phyloP scores from a whole-genome alignment of 2,113 vertebrate species.

The Gymnocephalus cernua region DNA sequence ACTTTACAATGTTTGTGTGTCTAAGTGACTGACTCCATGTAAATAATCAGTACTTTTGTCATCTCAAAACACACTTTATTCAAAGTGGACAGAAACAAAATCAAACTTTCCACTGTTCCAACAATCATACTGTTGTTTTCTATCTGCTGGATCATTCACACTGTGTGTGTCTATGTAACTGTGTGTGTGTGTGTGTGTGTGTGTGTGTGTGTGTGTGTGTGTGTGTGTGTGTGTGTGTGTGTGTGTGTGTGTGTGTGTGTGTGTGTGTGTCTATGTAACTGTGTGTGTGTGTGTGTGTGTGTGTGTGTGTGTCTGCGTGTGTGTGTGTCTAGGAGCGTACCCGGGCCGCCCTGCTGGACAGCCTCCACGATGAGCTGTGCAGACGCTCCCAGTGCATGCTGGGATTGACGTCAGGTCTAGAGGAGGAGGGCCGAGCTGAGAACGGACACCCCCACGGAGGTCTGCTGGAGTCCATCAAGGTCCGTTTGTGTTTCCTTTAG shows the following conservation, averaged over 20 bases:
- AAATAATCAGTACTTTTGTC: too few species aligned
- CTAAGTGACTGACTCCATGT: too few species aligned
- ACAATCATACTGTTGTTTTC: too few species aligned
- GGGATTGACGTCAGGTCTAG: constrained; percentile 85
- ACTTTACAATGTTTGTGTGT: too few species aligned
- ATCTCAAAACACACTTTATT: too few species aligned
- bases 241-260: background rate
- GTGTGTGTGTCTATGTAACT: background rate
- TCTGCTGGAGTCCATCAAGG: constrained; percentile 97
- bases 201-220: too few species aligned
- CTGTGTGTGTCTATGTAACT: too few species aligned
- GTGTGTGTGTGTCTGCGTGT: background rate
- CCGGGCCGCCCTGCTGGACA: constrained; percentile 90
- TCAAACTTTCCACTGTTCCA: too few species aligned
- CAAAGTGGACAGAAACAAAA: too few species aligned
- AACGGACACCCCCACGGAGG: constrained; percentile 92
- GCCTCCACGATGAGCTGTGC: constrained; percentile 92
- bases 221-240: background rate
- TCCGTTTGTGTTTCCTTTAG: constrained; percentile 44
- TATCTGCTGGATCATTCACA: too few species aligned
- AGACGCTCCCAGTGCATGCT: constrained; percentile 92
- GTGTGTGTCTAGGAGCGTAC: constrained; percentile 88
- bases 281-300: constrained; percentile 7
- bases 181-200: too few species aligned
- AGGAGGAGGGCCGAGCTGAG: constrained; percentile 89